These are phyloP conservation scores for Caenorhabditis sp. DNA, from an alignment of 2,888 invertebrate species.

Conservation along the genomic window DNA sequence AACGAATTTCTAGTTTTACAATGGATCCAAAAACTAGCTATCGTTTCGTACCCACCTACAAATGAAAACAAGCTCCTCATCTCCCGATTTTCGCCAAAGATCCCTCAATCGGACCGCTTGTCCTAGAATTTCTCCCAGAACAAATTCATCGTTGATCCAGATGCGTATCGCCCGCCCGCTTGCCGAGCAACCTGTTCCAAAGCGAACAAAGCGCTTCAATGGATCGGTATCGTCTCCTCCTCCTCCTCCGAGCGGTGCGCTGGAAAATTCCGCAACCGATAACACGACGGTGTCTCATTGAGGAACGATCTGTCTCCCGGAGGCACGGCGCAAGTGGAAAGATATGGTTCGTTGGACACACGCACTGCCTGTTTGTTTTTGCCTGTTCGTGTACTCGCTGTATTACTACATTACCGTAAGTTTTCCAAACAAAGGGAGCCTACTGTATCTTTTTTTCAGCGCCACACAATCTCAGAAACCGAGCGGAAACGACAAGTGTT, in stretches of 20 bases:
- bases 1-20: too few species aligned
- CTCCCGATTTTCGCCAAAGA: too few species aligned
- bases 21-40: too few species aligned
- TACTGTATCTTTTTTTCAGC: not conserved
- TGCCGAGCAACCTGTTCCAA: not conserved
- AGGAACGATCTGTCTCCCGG: slow-evolving; percentile 22
- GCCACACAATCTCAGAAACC: not conserved
- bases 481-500: not conserved
- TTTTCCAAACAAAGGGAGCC: not conserved
- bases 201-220: too few species aligned
- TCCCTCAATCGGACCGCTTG: too few species aligned
- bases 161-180: too few species aligned
- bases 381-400: not conserved
- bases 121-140: too few species aligned
- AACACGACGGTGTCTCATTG: slow-evolving; percentile 9
- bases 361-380: not conserved
- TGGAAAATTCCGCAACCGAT: too few species aligned
- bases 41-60: not conserved
- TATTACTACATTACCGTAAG: not conserved
- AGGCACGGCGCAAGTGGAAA: not conserved
- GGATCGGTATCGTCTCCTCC: too few species aligned
- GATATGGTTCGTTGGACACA: slow-evolving; percentile 33
- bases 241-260: not conserved
- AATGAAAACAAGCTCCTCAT: too few species aligned
- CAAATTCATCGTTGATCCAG: not conserved